Percentiles rank a stretch among this genome's conserved stretches.
phyloP scores from a whole-genome alignment of 2,888 invertebrate species.

The Liopterus haemorrhoidalis region DNA sequence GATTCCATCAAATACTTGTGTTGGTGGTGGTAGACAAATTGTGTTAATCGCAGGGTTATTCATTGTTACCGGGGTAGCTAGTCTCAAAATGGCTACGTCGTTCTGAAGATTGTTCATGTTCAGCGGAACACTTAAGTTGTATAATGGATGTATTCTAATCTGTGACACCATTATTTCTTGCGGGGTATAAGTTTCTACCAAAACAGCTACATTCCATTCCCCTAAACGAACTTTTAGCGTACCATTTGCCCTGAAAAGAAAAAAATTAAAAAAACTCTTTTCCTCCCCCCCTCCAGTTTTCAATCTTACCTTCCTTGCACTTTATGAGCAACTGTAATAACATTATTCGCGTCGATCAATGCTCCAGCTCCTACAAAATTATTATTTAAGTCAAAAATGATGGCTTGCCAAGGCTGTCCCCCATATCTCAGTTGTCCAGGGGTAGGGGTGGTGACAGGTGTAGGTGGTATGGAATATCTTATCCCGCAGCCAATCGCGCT shows the following conservation, averaged over 20 bases:
- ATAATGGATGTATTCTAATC: conserved; percentile 54
- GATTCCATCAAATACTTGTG: conserved; percentile 13
- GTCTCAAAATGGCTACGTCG: conserved; percentile 72
- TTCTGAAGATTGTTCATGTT: conserved; percentile 73
- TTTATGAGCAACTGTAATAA: conserved; percentile 65
- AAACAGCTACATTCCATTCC: conserved; percentile 66
- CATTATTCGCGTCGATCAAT: conserved; percentile 54
- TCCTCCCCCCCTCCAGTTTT: too few relatives aligned
- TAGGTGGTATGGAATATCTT: conserved; percentile 12
- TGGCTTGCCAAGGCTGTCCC: conserved; percentile 20
- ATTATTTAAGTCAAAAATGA: conserved; percentile 17
- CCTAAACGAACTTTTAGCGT: conserved; percentile 47
- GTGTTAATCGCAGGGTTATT: conserved; percentile 52
- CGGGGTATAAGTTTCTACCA: conserved; percentile 59
- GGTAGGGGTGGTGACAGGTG: conserved; percentile 6
- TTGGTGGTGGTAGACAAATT: conserved; percentile 52
- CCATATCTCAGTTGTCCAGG: conserved; percentile 17
- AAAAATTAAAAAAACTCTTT: too few relatives aligned
- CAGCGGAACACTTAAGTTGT: conserved; percentile 67
- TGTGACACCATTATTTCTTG: conserved; percentile 53
- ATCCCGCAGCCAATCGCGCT: conserved; percentile 16
- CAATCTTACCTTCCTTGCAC: conserved; percentile 37
- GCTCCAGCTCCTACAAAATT: conserved; percentile 63
- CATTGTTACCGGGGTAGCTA: conserved; percentile 55
- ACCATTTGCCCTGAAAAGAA: conserved; percentile 10